Conservation (phyloP, 37 sponge, comb jelly and placozoan species). For the Eunapius fragilis region DNA sequence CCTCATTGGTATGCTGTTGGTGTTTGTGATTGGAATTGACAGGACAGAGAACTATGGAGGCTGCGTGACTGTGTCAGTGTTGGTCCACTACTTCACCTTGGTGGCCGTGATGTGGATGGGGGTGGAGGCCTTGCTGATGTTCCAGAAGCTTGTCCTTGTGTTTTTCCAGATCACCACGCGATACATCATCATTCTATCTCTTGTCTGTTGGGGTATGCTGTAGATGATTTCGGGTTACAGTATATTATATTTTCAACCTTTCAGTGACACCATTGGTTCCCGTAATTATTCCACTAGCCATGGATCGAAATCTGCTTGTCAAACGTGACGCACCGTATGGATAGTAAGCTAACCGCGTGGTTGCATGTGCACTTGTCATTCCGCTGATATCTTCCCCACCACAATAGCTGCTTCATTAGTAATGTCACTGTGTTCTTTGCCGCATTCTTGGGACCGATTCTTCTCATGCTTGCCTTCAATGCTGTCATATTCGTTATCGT, state of each 20-base stretch:
- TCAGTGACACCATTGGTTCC: slow-evolving; percentile 20
- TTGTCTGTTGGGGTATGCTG: slow-evolving; percentile 55
- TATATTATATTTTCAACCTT: not conserved
- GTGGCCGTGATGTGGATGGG: slow-evolving; percentile 34
- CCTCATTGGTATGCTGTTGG: slow-evolving; percentile 36
- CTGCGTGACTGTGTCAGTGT: slow-evolving; percentile 37
- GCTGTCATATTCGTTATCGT: slow-evolving; percentile 52
- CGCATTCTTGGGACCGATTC: slow-evolving; percentile 52
- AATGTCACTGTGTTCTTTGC: slow-evolving; percentile 38
- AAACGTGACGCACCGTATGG: not conserved
- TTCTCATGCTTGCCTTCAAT: slow-evolving; percentile 42
- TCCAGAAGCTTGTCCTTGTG: slow-evolving; percentile 41
- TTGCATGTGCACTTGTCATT: not conserved
- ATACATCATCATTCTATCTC: slow-evolving; percentile 18
- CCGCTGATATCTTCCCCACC: not conserved
- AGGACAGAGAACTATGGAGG: slow-evolving; percentile 10
- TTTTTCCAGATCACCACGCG: slow-evolving; percentile 27
- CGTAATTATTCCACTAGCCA: slow-evolving; percentile 1
- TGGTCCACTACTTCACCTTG: slow-evolving; percentile 58
- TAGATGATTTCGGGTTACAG: too few species aligned
- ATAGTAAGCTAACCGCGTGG: not conserved
- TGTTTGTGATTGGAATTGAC: slow-evolving; percentile 34
- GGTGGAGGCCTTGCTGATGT: slow-evolving; percentile 27
- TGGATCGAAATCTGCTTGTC: not conserved
- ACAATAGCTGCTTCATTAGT: slow-evolving; percentile 57